Percentiles rank a stretch among this genome's conserved stretches.
Evolutionary conservation across 2,113 vertebrate genomes (phyloP).

Genomic region (Lathamus discolor): DNA sequence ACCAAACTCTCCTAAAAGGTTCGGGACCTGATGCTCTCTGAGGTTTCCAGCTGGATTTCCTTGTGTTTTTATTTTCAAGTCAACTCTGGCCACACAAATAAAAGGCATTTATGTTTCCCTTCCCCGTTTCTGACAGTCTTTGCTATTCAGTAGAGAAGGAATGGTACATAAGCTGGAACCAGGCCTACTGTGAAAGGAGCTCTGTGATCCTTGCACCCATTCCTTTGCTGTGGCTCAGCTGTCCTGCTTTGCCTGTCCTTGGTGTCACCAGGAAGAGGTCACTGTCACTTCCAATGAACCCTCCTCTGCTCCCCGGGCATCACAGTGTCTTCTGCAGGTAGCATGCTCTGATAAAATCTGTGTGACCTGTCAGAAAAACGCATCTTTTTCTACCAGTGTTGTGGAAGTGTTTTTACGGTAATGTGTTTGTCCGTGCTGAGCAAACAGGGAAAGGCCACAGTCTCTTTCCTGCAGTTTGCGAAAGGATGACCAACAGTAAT

Average conservation of each 20-base stretch:
- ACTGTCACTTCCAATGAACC: not conserved
- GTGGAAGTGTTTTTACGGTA: not conserved
- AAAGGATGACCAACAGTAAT: not conserved
- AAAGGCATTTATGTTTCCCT: not conserved
- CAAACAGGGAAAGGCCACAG: not conserved
- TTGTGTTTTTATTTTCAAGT: not conserved
- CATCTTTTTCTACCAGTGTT: not conserved
- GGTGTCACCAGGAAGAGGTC: not conserved
- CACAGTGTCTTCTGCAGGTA: not conserved
- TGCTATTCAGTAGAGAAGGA: not conserved
- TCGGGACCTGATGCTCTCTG: not conserved
- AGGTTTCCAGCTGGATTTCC: not conserved
- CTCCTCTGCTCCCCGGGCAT: not conserved
- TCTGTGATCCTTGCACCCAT: fast-evolving
- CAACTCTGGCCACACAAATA: not conserved
- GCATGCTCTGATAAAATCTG: not conserved
- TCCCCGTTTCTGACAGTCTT: not conserved
- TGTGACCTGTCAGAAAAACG: conserved; percentile 4
- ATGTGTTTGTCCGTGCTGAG: not conserved
- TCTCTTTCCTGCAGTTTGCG: not conserved
- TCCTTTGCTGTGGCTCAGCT: fast-evolving
- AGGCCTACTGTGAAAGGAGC: not conserved
- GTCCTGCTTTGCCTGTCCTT: not conserved
- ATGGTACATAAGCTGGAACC: not conserved
- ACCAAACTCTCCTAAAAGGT: not conserved